phyloP scores from a whole-genome alignment of 2,888 invertebrate genomes.

The Crocallis elinguaria region DNA sequence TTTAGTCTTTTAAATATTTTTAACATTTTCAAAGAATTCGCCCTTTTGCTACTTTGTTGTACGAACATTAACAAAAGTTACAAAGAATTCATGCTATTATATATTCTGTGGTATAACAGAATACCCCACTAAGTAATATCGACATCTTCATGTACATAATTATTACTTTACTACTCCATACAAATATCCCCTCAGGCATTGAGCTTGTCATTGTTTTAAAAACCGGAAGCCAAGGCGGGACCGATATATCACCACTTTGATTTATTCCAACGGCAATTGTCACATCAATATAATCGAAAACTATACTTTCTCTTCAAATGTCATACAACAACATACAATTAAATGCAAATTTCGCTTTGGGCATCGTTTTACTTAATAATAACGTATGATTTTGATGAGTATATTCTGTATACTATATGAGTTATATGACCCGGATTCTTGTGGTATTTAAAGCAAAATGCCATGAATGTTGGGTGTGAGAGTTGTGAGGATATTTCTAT shows the following conservation, averaged over 20 bases:
- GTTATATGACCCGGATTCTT: slow-evolving; percentile 26
- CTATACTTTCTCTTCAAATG: slow-evolving; percentile 58
- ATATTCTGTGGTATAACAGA: slow-evolving; percentile 37
- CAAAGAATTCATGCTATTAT: no score
- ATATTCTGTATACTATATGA: slow-evolving; percentile 15
- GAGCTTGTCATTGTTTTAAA: slow-evolving; percentile 22
- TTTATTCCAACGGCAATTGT: slow-evolving; percentile 26
- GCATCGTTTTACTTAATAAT: slow-evolving; percentile 23
- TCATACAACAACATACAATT: slow-evolving; percentile 61
- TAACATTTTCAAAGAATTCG: no score
- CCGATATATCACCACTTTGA: slow-evolving; percentile 22
- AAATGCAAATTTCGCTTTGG: slow-evolving; percentile 54
- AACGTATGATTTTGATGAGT: slow-evolving; percentile 11
- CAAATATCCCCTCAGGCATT: slow-evolving; percentile 13
- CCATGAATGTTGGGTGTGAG: slow-evolving; percentile 19
- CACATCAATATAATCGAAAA: slow-evolving; percentile 17
- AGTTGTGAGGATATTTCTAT: slow-evolving; percentile 7
- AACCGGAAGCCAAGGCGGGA: slow-evolving; percentile 18
- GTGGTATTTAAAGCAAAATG: slow-evolving; percentile 26
- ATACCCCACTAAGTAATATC: slow-evolving; percentile 5
- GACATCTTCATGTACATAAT: not conserved
- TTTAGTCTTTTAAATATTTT: no score
- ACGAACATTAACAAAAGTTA: no score
- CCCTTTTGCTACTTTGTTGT: no score
- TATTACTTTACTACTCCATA: slow-evolving; percentile 15